Conservation (phyloP, 2,113 vertebrate species). For the Anhinga anhinga region DNA sequence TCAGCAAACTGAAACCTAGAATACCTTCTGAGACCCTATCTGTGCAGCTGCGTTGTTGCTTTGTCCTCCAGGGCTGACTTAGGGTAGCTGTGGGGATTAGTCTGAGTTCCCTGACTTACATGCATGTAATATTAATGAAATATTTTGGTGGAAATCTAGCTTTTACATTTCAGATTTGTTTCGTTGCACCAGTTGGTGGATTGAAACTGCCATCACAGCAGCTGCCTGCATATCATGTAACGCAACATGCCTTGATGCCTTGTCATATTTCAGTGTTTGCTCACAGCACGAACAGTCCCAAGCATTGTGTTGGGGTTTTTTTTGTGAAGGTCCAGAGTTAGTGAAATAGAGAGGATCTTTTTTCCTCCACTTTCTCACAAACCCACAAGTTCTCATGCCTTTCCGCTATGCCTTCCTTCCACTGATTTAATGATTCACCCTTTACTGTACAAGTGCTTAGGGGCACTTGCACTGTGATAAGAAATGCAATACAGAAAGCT, state of each 20-base stretch:
- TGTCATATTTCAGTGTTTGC: conserved; percentile 49
- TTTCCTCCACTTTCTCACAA: conserved; percentile 15
- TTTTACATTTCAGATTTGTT: conserved; percentile 69
- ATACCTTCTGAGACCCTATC: neutral
- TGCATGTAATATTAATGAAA: conserved; percentile 38
- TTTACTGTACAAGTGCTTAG: neutral
- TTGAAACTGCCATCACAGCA: conserved; percentile 44
- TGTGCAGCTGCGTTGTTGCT: neutral
- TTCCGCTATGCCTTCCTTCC: neutral
- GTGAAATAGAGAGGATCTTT: conserved; percentile 10
- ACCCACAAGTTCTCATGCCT: neutral
- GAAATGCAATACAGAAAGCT: neutral
- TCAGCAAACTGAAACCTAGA: conserved; percentile 42
- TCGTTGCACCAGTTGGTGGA: conserved; percentile 48
- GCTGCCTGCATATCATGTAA: conserved; percentile 58
- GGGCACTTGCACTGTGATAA: neutral
- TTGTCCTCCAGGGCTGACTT: conserved; percentile 4
- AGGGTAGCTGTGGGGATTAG: conserved; percentile 32
- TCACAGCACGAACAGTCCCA: conserved; percentile 12
- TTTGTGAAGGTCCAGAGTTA: neutral
- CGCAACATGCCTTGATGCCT: conserved; percentile 48
- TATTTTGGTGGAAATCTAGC: conserved; percentile 53
- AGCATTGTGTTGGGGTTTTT: conserved; percentile 24
- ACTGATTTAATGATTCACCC: neutral
- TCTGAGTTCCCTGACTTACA: conserved; percentile 1